These are phyloP conservation scores for Zosterops hypoxanthus DNA, from an alignment of 2,113 vertebrate genomes.

Conservation along the genomic window DNA sequence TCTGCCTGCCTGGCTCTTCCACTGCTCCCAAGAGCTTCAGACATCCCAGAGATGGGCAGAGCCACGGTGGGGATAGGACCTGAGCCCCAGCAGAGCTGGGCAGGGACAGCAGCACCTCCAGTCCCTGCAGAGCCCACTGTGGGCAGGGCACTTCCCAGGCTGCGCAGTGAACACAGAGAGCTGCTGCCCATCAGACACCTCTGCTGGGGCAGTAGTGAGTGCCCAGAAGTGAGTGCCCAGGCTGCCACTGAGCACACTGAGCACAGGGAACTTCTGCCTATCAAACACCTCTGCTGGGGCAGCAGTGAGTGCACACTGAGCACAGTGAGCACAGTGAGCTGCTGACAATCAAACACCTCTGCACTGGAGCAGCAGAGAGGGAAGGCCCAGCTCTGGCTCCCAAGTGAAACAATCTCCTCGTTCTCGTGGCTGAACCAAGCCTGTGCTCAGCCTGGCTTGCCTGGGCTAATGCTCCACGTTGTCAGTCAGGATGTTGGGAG, in stretches of 20 bases:
- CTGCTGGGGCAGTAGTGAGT: too few relatives aligned
- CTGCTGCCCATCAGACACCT: not conserved
- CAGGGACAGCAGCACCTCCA: not conserved
- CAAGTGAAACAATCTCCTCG: rapidly evolving
- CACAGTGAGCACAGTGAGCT: too few relatives aligned
- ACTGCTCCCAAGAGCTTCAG: not conserved
- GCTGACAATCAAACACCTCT: not conserved
- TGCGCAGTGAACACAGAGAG: rapidly evolving
- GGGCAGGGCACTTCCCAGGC: not conserved
- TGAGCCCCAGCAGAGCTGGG: not conserved
- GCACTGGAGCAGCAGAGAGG: too few relatives aligned
- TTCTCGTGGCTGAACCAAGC: rapidly evolving
- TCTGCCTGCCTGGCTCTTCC: not conserved
- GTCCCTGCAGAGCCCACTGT: not conserved
- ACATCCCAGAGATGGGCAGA: not conserved
- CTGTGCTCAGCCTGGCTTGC: not conserved
- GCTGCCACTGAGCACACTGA: too few relatives aligned
- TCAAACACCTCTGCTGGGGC: too few relatives aligned
- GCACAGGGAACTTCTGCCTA: too few relatives aligned
- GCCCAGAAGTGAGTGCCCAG: too few relatives aligned
- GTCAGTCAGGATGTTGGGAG: rapidly evolving
- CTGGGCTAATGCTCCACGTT: rapidly evolving
- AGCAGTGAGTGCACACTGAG: too few relatives aligned
- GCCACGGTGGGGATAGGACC: rapidly evolving
- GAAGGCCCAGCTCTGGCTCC: not conserved